Evolutionary conservation across 2,797 vertebrate species (phyloP), one percentile per base, ranked within the genome.

Genomic region (Pyrocephalus nanus): DNA sequence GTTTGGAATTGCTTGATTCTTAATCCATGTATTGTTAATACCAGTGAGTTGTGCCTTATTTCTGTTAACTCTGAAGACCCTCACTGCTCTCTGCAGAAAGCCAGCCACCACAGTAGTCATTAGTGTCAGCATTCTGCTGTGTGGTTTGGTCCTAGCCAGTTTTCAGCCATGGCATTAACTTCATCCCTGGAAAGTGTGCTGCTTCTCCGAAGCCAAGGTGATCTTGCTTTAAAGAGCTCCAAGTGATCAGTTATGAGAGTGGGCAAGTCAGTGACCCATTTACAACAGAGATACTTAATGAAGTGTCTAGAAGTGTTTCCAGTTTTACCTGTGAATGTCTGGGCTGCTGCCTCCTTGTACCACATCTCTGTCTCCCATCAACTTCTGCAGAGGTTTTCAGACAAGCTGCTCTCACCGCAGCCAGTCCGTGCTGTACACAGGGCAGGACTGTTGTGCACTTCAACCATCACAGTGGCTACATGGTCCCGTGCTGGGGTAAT

Each of bases 401-500:
- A 36, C 22, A n/a, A 58, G 36, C 29, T 54, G 53, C 25, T 64
- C 26, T 40, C 6, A 7, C 51, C 66, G 66, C 29, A 61, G 23
- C 19, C 54, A 25, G 11, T 30, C 32, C 0, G 0, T 18, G 72
- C 36, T 34, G 50, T 17, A 14, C 1, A 5, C 23, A 19, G 8
- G 2, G 16, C 50, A 32, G 67, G 13, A 9, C 29, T 53, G 54
- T 36, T 42, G 43, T 42, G 77, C 60, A 2, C 72, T 43, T 43
- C 20, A 47, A 45, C 7, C 17, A 8, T 3, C 0, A 0, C 11
- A 15, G 79, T 19, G 42, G 16, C 36, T 58, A 22, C 43, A 23
- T 3, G 7, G 40, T 22, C 10, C 23, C 1, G 0, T 2, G 0
- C 14, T 11, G 42, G 30, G 20, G 45, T n/a, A 57, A 82, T 14